Evolutionary conservation across 2,888 invertebrate genomes (phyloP), one percentile per base, ranked within the genome.

Genomic region (Oligia strigilis): DNA sequence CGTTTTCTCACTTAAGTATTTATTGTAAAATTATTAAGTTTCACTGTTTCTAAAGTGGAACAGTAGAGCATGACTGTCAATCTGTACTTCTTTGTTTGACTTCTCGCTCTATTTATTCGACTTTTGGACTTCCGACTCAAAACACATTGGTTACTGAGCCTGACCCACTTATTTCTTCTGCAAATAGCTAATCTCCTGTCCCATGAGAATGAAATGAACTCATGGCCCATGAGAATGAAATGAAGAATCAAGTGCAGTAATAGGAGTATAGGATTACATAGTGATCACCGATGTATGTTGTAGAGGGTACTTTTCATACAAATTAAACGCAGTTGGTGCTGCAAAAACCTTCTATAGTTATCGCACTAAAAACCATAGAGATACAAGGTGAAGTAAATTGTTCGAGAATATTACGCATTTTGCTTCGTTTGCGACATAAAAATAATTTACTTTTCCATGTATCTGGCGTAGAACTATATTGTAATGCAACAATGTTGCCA

Each of bases 401-500:
- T 66, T 36, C 40, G 29, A 81, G 60, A 52, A 62, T 69, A 84
- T 84, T 72, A 75, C 75, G 72, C n/a, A 52, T 52, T 43, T 60
- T 43, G 60, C 23, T 19, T 17, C 0, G 67, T 66, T 81, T 78
- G 75, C 78, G 49, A 82, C 78, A 87, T 58, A 74, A 81, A 72
- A 60, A 69, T 75, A 74, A 74, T 80, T 77, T 65, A 78, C 2
- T 85, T 79, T 65, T 77, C 71, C 65, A 88, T 84, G 72, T 84
- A 73, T 84, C 79, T 84, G 49, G 64, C 66, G 49, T 75, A 77
- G 67, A 82, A 71, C 80, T 58, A 81, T 84, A 88, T 62, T 62
- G 69, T 72, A 19, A 81, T 69, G 80, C 81, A 82, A 86, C 70
- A 83, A 55, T 72, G 79, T 88, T 87, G 82, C 85, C 77, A 82